Percentiles rank a stretch among this genome's conserved stretches.
These are phyloP conservation scores for Columbina picui DNA, from an alignment of 2,113 vertebrate species.

Conservation along the genomic window DNA sequence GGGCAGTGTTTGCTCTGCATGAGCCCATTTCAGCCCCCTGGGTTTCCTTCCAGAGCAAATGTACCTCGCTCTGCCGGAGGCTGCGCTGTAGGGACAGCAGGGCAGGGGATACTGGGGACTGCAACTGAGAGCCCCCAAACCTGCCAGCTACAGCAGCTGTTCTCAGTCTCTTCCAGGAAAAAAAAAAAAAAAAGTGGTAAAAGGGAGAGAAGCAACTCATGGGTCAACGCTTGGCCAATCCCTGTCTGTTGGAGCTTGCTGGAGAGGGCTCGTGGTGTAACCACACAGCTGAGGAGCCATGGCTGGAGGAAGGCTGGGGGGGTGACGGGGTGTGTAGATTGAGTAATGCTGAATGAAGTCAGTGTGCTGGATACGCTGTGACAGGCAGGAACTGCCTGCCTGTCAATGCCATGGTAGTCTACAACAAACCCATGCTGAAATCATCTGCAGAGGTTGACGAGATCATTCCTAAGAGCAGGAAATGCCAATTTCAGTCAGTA, in stretches of 20 bases:
- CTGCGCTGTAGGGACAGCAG: rapidly evolving
- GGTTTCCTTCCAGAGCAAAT: not conserved
- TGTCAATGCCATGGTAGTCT: not conserved
- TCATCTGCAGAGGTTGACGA: not conserved
- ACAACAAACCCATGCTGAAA: not conserved
- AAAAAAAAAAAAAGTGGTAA: not conserved
- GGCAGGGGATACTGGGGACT: not conserved
- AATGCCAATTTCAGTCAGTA: too few relatives aligned
- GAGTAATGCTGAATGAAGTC: not conserved
- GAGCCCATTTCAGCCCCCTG: not conserved
- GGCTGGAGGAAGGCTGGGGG: not conserved
- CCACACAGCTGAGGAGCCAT: rapidly evolving
- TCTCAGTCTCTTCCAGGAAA: not conserved
- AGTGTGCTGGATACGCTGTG: not conserved
- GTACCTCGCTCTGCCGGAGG: rapidly evolving
- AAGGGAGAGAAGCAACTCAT: not conserved
- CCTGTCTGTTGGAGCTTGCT: not conserved
- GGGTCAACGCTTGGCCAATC: not conserved
- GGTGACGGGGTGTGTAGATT: not conserved
- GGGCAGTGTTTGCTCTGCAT: not conserved
- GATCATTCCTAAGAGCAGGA: not conserved
- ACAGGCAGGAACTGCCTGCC: rapidly evolving
- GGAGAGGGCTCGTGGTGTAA: not conserved
- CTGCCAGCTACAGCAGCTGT: not conserved
- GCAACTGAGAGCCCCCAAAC: not conserved